Evolutionary conservation across 2,113 vertebrate species (phyloP), one percentile per base, ranked within the genome.

Genomic region (Ophthalmolycus amberensis): DNA sequence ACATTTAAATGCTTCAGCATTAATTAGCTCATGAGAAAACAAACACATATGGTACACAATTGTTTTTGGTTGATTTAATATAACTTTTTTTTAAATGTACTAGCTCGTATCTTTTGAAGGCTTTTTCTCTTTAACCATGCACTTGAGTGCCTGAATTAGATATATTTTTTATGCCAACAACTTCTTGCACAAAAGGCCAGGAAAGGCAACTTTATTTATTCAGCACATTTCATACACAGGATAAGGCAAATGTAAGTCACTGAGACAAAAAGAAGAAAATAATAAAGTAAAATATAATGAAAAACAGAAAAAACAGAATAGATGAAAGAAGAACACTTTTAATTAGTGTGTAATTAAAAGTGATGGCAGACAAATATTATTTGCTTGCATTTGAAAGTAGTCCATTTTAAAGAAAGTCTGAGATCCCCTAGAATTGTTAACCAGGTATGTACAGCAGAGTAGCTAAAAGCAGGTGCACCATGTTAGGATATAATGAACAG

Each of bases 401-500:
- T 27, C 4, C 2, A 14, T 71, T 9, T 44, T 42, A 6, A 9
- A 25, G 34, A 34, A 5, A 6, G 25, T 22, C 38, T 44, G 4
- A 63, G 72, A 65, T 25, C 4, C n/a, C 18, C 34, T 16, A 3
- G 1, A 48, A 34, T 8, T 60, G n/a, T 29, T 2, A 34, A 20
- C 27, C 5, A 46, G 6, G 63, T 63, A 56, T 62, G 25, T 68
- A 44, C 29, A 78, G 20, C 11, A 12, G 4, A 25, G 16, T 27
- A 50, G 58, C 67, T 69, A 56, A 38, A 73, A 25, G 37, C 48
- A 79, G 58, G 6, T 66, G 20, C 3, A 14, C 1, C 20, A 27
- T 40, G 71, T 71, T n/a, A 73, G 38, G 77, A 32, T 62, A 69
- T 34, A 29, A 62, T 60, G 5, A 77, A 42, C 11, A 37, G 29